phyloP scores from a whole-genome alignment of 1,140 invertebrate species.

The Nebria ingens region DNA sequence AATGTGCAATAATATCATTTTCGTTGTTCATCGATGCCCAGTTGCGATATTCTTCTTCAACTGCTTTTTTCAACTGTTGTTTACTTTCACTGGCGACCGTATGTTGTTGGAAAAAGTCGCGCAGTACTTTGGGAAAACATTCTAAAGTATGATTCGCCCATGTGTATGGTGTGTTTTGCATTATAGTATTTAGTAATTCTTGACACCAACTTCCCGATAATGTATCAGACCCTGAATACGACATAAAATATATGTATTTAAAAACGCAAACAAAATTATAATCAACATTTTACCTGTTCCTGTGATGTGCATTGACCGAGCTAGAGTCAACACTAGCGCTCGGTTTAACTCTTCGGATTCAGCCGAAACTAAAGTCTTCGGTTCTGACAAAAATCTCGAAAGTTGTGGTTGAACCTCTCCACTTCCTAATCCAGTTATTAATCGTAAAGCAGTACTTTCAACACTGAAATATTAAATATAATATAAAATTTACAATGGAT shows the following conservation, averaged over 20 bases:
- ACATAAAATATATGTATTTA: slow-evolving; percentile 16
- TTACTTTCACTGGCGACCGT: slow-evolving; percentile 81
- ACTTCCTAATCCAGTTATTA: slow-evolving; percentile 85
- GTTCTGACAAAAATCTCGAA: slow-evolving; percentile 76
- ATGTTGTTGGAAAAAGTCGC: slow-evolving; percentile 79
- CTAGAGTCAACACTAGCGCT: slow-evolving; percentile 84
- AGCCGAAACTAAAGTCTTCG: slow-evolving; percentile 77
- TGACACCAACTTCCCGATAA: slow-evolving; percentile 77
- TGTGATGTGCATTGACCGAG: slow-evolving; percentile 86
- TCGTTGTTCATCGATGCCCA: slow-evolving; percentile 96
- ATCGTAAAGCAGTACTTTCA: slow-evolving; percentile 82
- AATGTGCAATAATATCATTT: slow-evolving; percentile 91
- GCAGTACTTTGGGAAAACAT: slow-evolving; percentile 80
- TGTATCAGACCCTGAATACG: slow-evolving; percentile 37
- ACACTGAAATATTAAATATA: slow-evolving; percentile 55
- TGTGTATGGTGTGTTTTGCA: slow-evolving; percentile 87
- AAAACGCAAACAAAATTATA: too few relatives aligned
- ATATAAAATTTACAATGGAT: slow-evolving; percentile 13
- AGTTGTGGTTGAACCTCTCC: slow-evolving; percentile 85
- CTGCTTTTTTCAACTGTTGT: slow-evolving; percentile 78
- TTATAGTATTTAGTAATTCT: slow-evolving; percentile 80
- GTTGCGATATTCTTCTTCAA: slow-evolving; percentile 90
- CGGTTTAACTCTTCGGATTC: slow-evolving; percentile 94
- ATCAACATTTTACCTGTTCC: slow-evolving; percentile 50
- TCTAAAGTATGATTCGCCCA: slow-evolving; percentile 88